Evolutionary conservation across 2,888 invertebrate species (phyloP).

Genomic region (Oscheius sp.): DNA sequence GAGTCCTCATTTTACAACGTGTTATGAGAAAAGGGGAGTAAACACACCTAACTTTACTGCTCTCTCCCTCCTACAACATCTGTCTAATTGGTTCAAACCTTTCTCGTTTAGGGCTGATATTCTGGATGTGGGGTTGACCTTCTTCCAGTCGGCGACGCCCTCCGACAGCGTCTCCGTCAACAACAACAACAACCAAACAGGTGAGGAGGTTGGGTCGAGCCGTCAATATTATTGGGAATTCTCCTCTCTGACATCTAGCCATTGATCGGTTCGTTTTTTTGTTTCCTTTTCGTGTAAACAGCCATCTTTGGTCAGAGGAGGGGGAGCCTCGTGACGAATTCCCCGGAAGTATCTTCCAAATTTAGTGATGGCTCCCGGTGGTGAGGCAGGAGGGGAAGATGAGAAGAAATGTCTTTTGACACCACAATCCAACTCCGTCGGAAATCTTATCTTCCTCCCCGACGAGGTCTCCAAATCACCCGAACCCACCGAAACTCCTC

Average conservation of each 20-base stretch:
- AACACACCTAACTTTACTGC: too few relatives aligned
- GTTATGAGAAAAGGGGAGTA: background rate
- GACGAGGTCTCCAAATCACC: slow-evolving; percentile 13
- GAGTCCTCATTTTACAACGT: background rate
- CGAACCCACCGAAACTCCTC: slow-evolving; percentile 22
- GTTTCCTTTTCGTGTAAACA: background rate
- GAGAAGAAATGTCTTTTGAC: slow-evolving; percentile 53
- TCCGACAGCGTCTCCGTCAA: background rate
- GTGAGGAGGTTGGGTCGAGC: background rate
- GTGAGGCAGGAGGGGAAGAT: slow-evolving; percentile 34
- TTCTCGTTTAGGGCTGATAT: background rate
- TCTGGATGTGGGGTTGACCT: slow-evolving; percentile 18
- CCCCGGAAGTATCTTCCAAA: background rate
- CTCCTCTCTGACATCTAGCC: background rate
- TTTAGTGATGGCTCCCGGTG: slow-evolving; percentile 22
- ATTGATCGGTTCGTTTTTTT: slow-evolving; percentile 1
- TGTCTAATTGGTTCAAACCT: background rate
- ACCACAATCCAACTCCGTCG: slow-evolving; percentile 30
- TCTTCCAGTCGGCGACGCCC: slow-evolving; percentile 1
- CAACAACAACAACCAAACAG: background rate
- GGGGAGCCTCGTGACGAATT: background rate
- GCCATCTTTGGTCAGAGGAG: background rate
- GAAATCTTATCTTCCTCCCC: background rate
- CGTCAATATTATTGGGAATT: background rate
- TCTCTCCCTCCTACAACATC: too few relatives aligned